These are phyloP conservation scores for Alethe castanea DNA, from an alignment of 2,113 vertebrate genomes.

Conservation along the genomic window DNA sequence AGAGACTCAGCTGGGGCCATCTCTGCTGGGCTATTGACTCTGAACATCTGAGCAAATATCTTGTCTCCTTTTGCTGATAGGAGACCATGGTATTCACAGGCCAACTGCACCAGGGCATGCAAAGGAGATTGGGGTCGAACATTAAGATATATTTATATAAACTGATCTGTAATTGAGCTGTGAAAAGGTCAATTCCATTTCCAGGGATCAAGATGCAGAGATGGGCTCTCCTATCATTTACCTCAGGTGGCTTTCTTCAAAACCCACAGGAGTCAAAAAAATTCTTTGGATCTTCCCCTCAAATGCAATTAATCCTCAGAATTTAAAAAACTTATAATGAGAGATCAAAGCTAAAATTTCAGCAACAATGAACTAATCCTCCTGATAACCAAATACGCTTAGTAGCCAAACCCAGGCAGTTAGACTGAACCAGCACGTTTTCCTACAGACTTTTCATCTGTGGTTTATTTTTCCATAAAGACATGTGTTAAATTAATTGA, in stretches of 20 bases:
- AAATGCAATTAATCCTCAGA: neutral
- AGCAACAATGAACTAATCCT: neutral
- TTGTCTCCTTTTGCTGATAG: neutral
- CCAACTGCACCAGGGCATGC: neutral
- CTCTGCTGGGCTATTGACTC: neutral
- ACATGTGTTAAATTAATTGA: neutral
- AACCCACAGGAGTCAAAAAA: neutral
- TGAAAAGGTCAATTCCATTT: constrained; percentile 37
- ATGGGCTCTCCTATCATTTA: neutral
- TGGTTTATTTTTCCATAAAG: neutral
- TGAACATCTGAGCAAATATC: neutral
- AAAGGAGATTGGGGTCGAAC: neutral
- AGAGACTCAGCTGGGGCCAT: neutral
- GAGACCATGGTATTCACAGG: neutral
- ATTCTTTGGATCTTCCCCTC: neutral
- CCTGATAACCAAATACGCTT: neutral
- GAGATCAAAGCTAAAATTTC: constrained; percentile 30
- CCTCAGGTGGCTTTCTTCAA: neutral
- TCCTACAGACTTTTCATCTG: neutral
- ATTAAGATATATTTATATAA: neutral
- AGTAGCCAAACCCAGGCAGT: neutral
- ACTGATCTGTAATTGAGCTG: neutral
- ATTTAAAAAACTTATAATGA: neutral
- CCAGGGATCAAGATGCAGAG: constrained; percentile 3
- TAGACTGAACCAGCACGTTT: neutral